A percentile compares a stretch with the other conserved stretches of the same genome.
These are phyloP conservation scores for Microctenopoma steveboyesi DNA, from an alignment of 2,797 vertebrate genomes.

Conservation along the genomic window DNA sequence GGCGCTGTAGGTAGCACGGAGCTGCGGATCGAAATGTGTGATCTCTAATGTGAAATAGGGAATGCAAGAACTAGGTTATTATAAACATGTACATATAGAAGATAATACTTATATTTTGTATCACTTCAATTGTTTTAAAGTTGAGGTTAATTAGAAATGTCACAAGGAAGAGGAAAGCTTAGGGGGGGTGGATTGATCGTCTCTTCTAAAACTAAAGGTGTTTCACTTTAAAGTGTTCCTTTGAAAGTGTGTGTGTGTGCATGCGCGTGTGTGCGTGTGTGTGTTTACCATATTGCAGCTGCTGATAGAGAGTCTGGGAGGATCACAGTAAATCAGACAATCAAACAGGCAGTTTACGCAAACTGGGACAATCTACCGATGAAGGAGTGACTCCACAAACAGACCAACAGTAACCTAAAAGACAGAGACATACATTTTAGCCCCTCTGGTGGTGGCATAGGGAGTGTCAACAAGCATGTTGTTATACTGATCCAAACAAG, in stretches of 20 bases:
- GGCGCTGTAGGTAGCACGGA: too few species aligned
- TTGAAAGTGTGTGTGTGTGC: conserved; percentile 10
- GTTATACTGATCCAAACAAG: too few species aligned
- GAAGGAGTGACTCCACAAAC: conserved; percentile 19
- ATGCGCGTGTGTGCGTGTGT: conserved; percentile 18
- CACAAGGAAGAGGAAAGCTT: not conserved
- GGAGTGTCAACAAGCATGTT: too few species aligned
- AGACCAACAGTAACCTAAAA: conserved; percentile 26
- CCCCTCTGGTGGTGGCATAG: too few species aligned
- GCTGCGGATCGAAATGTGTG: too few species aligned
- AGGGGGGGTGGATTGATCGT: not conserved
- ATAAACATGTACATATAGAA: too few species aligned
- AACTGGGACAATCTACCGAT: not conserved
- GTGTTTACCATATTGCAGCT: conserved; percentile 58
- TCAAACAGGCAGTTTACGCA: not conserved
- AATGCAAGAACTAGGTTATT: too few species aligned
- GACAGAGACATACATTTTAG: not conserved
- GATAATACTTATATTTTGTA: too few species aligned
- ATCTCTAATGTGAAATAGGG: too few species aligned
- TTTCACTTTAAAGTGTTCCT: not conserved
- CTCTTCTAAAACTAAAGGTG: too few species aligned
- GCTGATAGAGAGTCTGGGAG: conserved; percentile 14
- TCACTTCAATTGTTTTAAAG: too few species aligned
- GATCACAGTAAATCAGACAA: conserved; percentile 9
- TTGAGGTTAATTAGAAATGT: too few species aligned